Evolutionary conservation across 2,888 invertebrate genomes (phyloP), one percentile per base, ranked within the genome.

Genomic region (Drosophila ezoana): DNA sequence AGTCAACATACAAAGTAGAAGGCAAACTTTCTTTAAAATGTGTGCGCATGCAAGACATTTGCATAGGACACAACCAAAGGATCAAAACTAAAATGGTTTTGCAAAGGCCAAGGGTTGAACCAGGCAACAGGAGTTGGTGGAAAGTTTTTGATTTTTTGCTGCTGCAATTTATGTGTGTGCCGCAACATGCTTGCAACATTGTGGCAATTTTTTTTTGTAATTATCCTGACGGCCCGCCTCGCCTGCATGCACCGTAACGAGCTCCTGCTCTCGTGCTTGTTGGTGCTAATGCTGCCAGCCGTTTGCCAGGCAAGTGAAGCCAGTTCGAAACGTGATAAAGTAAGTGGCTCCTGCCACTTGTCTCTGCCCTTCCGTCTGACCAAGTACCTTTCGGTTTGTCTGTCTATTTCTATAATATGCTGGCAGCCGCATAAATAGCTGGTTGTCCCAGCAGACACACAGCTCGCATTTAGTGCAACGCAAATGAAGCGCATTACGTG

Each of bases 401-500:
- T 47, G 53, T 18, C 53, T 61, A 60, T 60, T 56, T 51, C 64
- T 69, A 68, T 79, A 65, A 66, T 66, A 70, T 62, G 60, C 67
- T 47, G 58, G 70, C 68, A 68, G 60, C 76, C 63, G 76, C 79
- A 79, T 79, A 79, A 79, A 67, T 62, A 59, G 69, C 60, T 53
- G 37, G 69, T 40, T 44, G 44, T 74, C 63, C 49, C 69, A 41
- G 43, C 18, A 63, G 79, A 68, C 79, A 59, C 44, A 67, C 78
- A 54, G 35, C 51, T 65, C 48, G 62, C 80, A 87, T 83, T 89
- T 87, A 89, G 81, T 87, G 85, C 85, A 89, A 78, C 76, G 88
- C 88, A 89, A 84, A 89, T 84, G 83, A 84, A 89, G 83, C 89
- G 87, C 89, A 84, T 84, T 89, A 88, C 68, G 83, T 85, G 88